Evolutionary conservation across 2,888 invertebrate genomes (phyloP).

Genomic region (Caenorhabditis sp.): DNA sequence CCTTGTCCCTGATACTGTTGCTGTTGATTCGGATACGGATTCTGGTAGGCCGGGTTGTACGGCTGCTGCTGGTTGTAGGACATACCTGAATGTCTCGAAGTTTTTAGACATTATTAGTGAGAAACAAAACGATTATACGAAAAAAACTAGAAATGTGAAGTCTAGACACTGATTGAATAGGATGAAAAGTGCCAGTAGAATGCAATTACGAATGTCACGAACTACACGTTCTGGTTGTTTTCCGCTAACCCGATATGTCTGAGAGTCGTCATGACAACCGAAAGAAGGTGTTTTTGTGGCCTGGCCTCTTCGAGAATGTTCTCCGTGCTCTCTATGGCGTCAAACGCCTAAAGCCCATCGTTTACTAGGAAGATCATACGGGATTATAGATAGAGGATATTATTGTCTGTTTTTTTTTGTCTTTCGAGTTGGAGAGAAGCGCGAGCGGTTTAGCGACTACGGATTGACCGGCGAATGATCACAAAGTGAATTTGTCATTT

Average conservation of each 20-base stretch:
- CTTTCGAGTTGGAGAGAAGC: no score
- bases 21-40: constrained; percentile 51
- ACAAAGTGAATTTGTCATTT: no score
- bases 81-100: constrained; percentile 50
- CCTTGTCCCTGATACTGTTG: constrained; percentile 51
- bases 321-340: constrained; percentile 2
- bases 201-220: no score
- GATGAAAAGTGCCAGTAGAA: no score
- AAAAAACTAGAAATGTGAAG: no score
- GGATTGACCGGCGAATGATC: no score
- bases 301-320: constrained; percentile 28
- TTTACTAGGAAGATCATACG: constrained; percentile 16
- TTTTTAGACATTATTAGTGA: background rate
- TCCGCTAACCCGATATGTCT: no score
- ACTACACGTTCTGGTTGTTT: no score
- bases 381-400: constrained; percentile 28
- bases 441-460: no score
- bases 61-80: constrained; percentile 66
- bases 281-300: no score
- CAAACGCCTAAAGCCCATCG: constrained; percentile 1
- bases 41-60: constrained; percentile 66
- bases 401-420: constrained; percentile 39
- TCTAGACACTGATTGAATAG: no score
- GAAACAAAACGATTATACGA: background rate
- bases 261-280: no score